These are phyloP conservation scores for Paguma larvata DNA, from an alignment of 2,797 vertebrate genomes.

Conservation along the genomic window DNA sequence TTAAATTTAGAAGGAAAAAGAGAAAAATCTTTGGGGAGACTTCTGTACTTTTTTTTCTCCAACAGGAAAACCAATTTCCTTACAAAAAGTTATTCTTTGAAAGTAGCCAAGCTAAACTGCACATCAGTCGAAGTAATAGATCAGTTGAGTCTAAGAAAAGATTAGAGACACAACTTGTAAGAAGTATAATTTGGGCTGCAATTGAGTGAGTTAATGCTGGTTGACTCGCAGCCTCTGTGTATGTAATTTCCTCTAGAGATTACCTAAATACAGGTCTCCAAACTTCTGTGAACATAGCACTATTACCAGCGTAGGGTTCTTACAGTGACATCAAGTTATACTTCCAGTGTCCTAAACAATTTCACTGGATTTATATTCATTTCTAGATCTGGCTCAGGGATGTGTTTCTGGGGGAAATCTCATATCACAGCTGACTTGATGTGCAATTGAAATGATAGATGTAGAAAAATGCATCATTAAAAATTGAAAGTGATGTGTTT, in stretches of 20 bases:
- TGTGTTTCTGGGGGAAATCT: neutral
- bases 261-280: neutral
- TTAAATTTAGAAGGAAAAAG: slow-evolving; percentile 54
- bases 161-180: slow-evolving; percentile 26
- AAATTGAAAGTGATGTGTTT: neutral
- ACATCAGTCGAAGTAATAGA: slow-evolving; percentile 37
- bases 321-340: neutral
- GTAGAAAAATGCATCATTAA: neutral
- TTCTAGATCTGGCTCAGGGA: neutral
- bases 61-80: slow-evolving; percentile 70
- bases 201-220: neutral
- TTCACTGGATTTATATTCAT: neutral
- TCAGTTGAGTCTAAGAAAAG: slow-evolving; percentile 43
- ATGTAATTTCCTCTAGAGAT: slow-evolving; percentile 30
- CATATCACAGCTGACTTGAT: neutral
- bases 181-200: neutral
- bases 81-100: slow-evolving; percentile 17
- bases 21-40: slow-evolving; percentile 20
- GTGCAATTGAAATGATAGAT: neutral
- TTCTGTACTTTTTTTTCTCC: slow-evolving; percentile 37
- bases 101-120: slow-evolving; percentile 44
- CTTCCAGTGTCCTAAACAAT: neutral
- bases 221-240: neutral
- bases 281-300: neutral
- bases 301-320: neutral